Evolutionary conservation across 2,888 invertebrate genomes (phyloP).

Genomic region (Leptura quadrifasciata): DNA sequence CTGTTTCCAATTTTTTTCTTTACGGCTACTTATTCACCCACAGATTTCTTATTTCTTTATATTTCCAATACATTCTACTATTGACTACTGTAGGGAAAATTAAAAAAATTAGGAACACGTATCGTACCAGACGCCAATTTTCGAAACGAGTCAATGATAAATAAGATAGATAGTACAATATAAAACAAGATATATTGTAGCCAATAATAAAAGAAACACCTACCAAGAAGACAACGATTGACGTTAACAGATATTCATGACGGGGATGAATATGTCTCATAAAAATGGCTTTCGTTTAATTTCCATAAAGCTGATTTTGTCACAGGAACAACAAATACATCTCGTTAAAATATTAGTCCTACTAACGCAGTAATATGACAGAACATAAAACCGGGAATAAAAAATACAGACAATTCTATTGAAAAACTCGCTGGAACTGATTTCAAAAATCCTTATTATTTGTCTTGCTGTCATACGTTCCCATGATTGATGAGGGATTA

Average conservation of each 20-base stretch:
- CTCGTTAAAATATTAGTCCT: slow-evolving; percentile 20
- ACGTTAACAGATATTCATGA: neutral
- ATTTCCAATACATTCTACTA: no score
- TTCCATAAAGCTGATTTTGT: slow-evolving; percentile 25
- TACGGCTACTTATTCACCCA: no score
- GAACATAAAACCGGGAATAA: slow-evolving; percentile 24
- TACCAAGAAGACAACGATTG: neutral
- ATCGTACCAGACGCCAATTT: no score
- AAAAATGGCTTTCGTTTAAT: slow-evolving; percentile 8
- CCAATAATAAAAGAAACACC: no score
- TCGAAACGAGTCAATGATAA: no score
- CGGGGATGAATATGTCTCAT: neutral
- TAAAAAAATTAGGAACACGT: no score
- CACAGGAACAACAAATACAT: slow-evolving; percentile 7
- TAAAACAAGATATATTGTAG: no score
- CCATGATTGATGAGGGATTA: slow-evolving; percentile 29
- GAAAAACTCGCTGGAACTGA: slow-evolving; percentile 34
- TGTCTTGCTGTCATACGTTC: slow-evolving; percentile 33
- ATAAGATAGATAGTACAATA: no score
- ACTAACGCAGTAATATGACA: slow-evolving; percentile 10
- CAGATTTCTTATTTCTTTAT: no score
- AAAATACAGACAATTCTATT: slow-evolving; percentile 9
- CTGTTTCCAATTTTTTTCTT: no score
- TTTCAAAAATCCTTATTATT: slow-evolving; percentile 28
- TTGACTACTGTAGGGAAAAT: no score